Conservation (phyloP, 2,113 vertebrate genomes). For the Platichthys flesus region DNA sequence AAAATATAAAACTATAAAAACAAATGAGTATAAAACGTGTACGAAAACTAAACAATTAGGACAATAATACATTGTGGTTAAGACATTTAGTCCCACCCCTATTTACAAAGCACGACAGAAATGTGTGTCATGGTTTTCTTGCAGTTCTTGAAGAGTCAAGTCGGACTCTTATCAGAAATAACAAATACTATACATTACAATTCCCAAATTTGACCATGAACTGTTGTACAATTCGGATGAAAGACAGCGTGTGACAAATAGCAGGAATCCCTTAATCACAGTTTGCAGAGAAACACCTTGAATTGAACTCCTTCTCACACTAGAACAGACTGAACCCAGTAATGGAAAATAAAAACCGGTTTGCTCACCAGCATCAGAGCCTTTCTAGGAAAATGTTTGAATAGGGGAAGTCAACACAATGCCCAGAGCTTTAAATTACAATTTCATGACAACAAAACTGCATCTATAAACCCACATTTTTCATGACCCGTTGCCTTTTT, state of each 20-base stretch:
- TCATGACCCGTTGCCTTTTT: not conserved
- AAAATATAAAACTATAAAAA: too few species aligned
- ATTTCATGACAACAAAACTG: not conserved
- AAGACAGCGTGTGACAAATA: not conserved
- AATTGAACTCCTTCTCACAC: slow-evolving; percentile 12
- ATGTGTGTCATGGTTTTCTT: not conserved
- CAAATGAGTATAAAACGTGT: too few species aligned
- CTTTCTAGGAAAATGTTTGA: slow-evolving; percentile 29
- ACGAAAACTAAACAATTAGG: too few species aligned
- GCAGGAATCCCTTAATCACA: slow-evolving; percentile 7
- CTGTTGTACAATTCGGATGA: not conserved
- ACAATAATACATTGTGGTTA: too few species aligned
- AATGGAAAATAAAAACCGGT: slow-evolving; percentile 39
- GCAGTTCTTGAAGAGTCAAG: not conserved
- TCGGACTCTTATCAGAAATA: not conserved
- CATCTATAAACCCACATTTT: not conserved
- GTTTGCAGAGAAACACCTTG: slow-evolving; percentile 7
- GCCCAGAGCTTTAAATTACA: not conserved
- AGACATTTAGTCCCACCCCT: too few species aligned
- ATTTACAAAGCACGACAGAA: not conserved
- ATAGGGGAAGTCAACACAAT: not conserved
- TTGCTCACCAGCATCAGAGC: slow-evolving; percentile 15
- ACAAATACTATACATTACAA: not conserved
- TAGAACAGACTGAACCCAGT: slow-evolving; percentile 14
- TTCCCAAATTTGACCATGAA: not conserved